phyloP scores from a whole-genome alignment of 2,113 vertebrate species.

The Nothoprocta pentlandii region DNA sequence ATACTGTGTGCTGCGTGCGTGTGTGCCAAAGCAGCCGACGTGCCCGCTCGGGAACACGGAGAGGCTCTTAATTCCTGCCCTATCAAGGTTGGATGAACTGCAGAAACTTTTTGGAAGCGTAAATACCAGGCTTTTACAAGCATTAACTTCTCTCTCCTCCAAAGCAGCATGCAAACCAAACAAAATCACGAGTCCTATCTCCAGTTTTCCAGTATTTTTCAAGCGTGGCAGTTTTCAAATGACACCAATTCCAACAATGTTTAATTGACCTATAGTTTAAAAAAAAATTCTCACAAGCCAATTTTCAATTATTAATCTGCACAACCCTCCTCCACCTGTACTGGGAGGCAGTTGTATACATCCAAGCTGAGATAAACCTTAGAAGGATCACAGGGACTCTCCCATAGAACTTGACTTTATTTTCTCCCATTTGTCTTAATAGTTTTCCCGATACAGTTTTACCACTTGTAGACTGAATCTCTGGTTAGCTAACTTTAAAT shows the following conservation, averaged over 20 bases:
- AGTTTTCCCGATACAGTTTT: neutral
- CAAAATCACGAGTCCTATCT: constrained; percentile 43
- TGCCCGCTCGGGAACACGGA: constrained; percentile 21
- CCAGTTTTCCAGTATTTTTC: constrained; percentile 64
- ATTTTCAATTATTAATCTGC: neutral
- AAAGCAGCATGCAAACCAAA: constrained; percentile 62
- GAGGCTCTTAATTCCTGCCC: constrained; percentile 49
- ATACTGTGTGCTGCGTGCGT: neutral
- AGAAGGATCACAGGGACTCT: neutral
- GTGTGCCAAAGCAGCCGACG: constrained; percentile 51
- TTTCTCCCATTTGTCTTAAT: neutral
- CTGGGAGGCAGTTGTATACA: neutral
- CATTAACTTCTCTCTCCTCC: constrained; percentile 60
- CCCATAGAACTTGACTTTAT: neutral
- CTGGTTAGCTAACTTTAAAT: neutral
- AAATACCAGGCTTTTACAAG: constrained; percentile 45
- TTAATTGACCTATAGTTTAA: neutral
- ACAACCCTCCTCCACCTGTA: neutral
- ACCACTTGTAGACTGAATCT: neutral
- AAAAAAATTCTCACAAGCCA: neutral
- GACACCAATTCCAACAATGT: neutral
- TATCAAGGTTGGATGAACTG: constrained; percentile 40
- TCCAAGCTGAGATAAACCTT: neutral
- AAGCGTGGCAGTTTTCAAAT: constrained; percentile 5
- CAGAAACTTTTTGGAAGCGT: constrained; percentile 64